A percentile compares a stretch with the other conserved stretches of the same genome.
These are phyloP conservation scores for Melanotaenia pygmaea DNA, from an alignment of 2,797 vertebrate species.

Conservation along the genomic window DNA sequence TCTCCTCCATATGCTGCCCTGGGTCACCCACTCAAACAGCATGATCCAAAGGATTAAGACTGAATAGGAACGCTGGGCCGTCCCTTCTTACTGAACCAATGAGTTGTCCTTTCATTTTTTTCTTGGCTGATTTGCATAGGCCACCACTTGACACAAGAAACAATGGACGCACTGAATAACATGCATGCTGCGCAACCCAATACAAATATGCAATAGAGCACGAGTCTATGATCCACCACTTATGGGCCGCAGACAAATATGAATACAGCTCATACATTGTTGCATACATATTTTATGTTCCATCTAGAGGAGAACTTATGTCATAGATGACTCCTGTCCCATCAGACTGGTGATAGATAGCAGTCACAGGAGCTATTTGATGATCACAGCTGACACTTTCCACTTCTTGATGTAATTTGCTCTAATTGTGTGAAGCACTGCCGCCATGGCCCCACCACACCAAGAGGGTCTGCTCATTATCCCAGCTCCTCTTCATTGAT, in stretches of 20 bases:
- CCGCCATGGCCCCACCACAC: slow-evolving; percentile 11
- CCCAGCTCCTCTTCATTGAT: slow-evolving; percentile 73
- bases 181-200: slow-evolving; percentile 1
- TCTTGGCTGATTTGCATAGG: slow-evolving; percentile 30
- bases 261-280: not conserved
- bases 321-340: slow-evolving; percentile 15
- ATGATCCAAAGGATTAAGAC: slow-evolving; percentile 66
- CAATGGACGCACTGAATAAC: not conserved
- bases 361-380: slow-evolving; percentile 23
- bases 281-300: not conserved
- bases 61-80: slow-evolving; percentile 59
- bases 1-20: slow-evolving; percentile 72
- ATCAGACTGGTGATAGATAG: slow-evolving; percentile 41
- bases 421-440: slow-evolving; percentile 58
- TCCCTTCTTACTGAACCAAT: slow-evolving; percentile 48
- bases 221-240: not conserved
- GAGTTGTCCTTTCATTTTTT: slow-evolving; percentile 25
- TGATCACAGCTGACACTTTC: slow-evolving; percentile 26
- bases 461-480: slow-evolving; percentile 71
- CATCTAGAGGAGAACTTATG: slow-evolving; percentile 2
- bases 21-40: slow-evolving; percentile 56
- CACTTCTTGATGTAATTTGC: slow-evolving; percentile 51
- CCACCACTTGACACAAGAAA: slow-evolving; percentile 6
- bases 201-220: not conserved
- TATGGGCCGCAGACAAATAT: not conserved